Percentiles rank a stretch among this genome's conserved stretches.
phyloP scores from a whole-genome alignment of 2,888 invertebrate species.

The Lasioglossum calceatum region DNA sequence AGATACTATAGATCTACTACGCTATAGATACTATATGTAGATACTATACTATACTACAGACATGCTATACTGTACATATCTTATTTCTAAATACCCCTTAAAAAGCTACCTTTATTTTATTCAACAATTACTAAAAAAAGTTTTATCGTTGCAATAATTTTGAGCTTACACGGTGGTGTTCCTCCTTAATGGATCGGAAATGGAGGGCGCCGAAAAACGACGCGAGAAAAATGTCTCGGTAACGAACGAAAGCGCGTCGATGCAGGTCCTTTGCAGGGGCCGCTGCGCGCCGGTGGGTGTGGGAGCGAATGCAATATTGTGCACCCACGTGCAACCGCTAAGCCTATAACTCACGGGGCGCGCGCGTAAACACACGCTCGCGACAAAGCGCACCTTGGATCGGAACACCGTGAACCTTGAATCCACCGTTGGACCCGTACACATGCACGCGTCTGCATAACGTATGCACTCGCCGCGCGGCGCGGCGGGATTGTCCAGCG shows the following conservation, averaged over 20 bases:
- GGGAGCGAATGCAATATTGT: slow-evolving; percentile 72
- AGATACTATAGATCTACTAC: too few relatives aligned
- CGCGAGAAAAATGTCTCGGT: slow-evolving; percentile 30
- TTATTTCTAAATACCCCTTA: too few relatives aligned
- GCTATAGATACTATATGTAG: too few relatives aligned
- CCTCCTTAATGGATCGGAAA: not conserved
- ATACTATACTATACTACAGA: too few relatives aligned
- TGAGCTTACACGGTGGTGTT: too few relatives aligned
- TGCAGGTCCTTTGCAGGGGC: slow-evolving; percentile 38
- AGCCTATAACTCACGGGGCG: slow-evolving; percentile 64
- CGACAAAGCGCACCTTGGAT: slow-evolving; percentile 58
- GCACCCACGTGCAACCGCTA: slow-evolving; percentile 72
- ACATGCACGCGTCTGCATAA: not conserved
- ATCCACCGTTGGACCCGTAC: slow-evolving; percentile 10
- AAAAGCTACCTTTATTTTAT: too few relatives aligned
- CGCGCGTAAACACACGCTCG: slow-evolving; percentile 35
- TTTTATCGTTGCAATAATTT: too few relatives aligned
- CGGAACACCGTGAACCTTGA: slow-evolving; percentile 54
- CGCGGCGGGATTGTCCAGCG: not conserved
- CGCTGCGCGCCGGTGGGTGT: slow-evolving; percentile 65
- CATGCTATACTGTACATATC: too few relatives aligned
- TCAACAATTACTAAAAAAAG: too few relatives aligned
- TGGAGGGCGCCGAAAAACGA: slow-evolving; percentile 7
- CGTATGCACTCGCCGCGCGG: not conserved
- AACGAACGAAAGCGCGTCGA: slow-evolving; percentile 62